Evolutionary conservation across 2,113 vertebrate genomes (phyloP), one percentile per base, ranked within the genome.

Genomic region (Ictalurus furcatus): DNA sequence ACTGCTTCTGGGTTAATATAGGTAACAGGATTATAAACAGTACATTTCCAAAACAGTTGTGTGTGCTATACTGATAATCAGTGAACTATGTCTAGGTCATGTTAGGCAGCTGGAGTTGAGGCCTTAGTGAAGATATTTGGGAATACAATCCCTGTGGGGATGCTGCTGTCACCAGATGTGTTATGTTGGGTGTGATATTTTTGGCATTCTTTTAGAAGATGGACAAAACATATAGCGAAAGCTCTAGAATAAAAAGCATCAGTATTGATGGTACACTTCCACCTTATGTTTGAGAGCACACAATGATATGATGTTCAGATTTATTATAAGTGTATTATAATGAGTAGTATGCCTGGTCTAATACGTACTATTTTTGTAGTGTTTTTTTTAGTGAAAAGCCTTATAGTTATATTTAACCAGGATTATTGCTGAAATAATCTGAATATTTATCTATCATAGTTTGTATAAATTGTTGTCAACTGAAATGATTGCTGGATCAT

Each of bases 391-490:
- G 40, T 78, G 44, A 28, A 79, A 79, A 52, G 21, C 7, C 37
- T 44, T 40, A 40, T 7, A 54, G n/a, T 81, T 7, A 58, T 81
- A 58, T 81, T 58, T 56, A 3, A 56, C 52, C 2, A 58, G 52
- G 44, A 56, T 81, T 25, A 81, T 19, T n/a, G 79, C 52, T 81
- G 54, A 81, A 56, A 34, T 58, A 78, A 78, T 78, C 23, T 78
- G 40, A 81, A 34, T 81, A 58, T 80, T 25, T n/a, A 30, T 54
- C 13, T 37, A 44, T 52, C 25, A 52, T 6, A 34, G 79, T 34
- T 82, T 56, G 54, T 81, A 81, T 56, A 54, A 17, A 13, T 13
- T 81, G 78, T 19, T 81, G 48, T 52, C 6, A 56, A 56, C 23
- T 81, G 52, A 81, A 81, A 30, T 81, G 52, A 81, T 30, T 80